phyloP scores from a whole-genome alignment of 2,797 vertebrate genomes.

The Eupleurogrammus muticus region DNA sequence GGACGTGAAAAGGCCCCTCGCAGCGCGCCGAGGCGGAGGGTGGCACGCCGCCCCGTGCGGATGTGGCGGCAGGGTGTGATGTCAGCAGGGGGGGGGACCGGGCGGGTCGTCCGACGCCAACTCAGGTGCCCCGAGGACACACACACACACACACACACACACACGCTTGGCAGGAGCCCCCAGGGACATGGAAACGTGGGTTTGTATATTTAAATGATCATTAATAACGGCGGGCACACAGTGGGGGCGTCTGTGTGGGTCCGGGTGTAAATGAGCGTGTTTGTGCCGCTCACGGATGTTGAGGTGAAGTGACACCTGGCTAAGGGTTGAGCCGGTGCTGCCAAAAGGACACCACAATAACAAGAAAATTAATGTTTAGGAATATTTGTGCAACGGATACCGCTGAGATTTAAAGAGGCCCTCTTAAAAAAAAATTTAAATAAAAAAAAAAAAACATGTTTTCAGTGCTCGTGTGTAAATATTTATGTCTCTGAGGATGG shows the following conservation, averaged over 20 bases:
- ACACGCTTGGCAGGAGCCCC: constrained; percentile 19
- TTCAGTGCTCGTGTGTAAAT: too few relatives aligned
- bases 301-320: background rate
- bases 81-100: constrained; percentile 35
- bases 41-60: constrained; percentile 52
- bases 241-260: background rate
- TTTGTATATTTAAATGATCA: constrained; percentile 16
- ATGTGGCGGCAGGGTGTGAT: constrained; percentile 60
- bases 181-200: constrained; percentile 10
- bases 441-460: too few relatives aligned
- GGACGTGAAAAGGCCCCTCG: constrained; percentile 74
- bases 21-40: constrained; percentile 39
- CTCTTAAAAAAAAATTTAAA: background rate
- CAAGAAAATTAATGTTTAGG: background rate
- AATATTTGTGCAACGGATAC: background rate
- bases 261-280: background rate
- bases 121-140: constrained; percentile 46
- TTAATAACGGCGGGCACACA: background rate
- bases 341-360: background rate
- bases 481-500: too few relatives aligned
- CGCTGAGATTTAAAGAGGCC: background rate
- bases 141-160: constrained; percentile 9
- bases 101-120: constrained; percentile 16
- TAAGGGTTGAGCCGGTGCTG: background rate
- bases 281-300: background rate